A percentile compares a stretch with the other conserved stretches of the same genome.
These are phyloP conservation scores for Sphaerodactylus townsendi DNA, from an alignment of 2,113 vertebrate genomes.

Conservation along the genomic window DNA sequence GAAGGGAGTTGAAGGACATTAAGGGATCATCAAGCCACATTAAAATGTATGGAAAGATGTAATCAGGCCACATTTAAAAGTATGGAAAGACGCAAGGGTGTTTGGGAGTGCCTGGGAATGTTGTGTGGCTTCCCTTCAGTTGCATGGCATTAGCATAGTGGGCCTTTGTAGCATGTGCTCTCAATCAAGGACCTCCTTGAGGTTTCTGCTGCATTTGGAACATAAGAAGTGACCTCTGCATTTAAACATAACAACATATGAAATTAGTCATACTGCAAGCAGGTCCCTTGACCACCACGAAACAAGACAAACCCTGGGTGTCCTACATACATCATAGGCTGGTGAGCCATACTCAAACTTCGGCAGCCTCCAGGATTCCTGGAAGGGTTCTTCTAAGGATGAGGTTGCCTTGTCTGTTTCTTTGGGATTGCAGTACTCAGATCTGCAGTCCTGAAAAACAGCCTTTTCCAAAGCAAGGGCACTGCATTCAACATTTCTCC, in stretches of 20 bases:
- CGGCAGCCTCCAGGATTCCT: accelerated
- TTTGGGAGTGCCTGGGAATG: neutral
- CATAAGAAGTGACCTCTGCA: neutral
- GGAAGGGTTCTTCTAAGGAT: neutral
- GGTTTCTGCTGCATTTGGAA: neutral
- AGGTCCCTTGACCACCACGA: neutral
- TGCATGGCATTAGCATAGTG: neutral
- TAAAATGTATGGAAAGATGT: neutral
- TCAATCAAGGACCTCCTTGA: neutral
- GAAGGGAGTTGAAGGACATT: too few relatives aligned
- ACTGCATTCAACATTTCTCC: neutral
- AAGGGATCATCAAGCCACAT: neutral
- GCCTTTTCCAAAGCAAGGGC: neutral
- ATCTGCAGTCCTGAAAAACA: neutral
- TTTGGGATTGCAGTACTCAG: neutral
- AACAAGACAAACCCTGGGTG: neutral
- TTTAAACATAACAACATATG: neutral
- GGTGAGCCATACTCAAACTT: neutral
- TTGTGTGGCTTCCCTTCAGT: neutral
- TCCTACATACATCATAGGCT: neutral
- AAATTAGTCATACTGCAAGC: neutral
- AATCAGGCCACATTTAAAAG: too few relatives aligned
- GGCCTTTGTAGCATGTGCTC: accelerated
- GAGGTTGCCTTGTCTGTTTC: neutral
- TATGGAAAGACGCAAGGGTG: neutral